A percentile compares a stretch with the other conserved stretches of the same genome.
These are phyloP conservation scores for Strigamia transsilvanica DNA, from an alignment of 2,888 invertebrate species.

Conservation along the genomic window DNA sequence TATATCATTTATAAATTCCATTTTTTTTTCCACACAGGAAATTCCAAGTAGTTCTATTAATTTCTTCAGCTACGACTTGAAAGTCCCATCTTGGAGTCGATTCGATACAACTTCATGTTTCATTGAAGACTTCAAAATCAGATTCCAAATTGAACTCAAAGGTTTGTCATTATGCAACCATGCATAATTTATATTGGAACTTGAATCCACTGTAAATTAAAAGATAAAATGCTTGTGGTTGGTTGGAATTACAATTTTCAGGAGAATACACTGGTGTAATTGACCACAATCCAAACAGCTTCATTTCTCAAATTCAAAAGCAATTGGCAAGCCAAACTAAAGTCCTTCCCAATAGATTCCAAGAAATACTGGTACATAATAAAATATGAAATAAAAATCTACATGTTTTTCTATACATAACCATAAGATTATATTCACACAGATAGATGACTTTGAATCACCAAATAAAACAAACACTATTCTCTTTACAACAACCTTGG, in stretches of 20 bases:
- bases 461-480: background rate
- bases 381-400: background rate
- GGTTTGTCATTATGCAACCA: no score
- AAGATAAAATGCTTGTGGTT: no score
- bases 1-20: no score
- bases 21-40: background rate
- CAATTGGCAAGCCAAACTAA: background rate
- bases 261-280: background rate
- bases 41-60: background rate
- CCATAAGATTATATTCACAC: no score
- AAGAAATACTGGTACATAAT: background rate
- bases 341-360: background rate
- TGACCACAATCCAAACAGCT: background rate
- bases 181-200: no score
- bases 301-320: background rate
- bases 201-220: no score
- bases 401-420: no score
- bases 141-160: constrained; percentile 31
- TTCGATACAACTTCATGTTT: background rate
- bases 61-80: background rate
- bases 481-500: background rate
- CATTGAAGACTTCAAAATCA: background rate
- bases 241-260: no score
- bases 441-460: background rate
- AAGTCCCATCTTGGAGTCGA: background rate